Base-by-base conservation (phyloP, 2,888 invertebrate species). In the Drosophila borborema region DNA sequence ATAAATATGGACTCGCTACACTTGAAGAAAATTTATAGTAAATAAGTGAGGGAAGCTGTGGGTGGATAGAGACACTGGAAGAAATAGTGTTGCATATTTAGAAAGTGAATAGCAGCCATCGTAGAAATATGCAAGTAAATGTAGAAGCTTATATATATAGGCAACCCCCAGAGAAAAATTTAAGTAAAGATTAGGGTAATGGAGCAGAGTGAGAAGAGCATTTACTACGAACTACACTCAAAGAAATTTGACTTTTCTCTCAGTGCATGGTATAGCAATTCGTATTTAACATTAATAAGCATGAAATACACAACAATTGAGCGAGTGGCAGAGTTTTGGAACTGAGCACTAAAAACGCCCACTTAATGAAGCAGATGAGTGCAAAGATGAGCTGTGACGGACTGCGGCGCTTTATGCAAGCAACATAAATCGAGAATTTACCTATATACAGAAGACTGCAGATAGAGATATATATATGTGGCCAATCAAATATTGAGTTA, bases 271-370 rank as follows among this genome's bases (percentile, higher is more conserved):
- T 55, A 58, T 58, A 31, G 58, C 45, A 60, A 49, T 61, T 58
- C 58, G 67, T 71, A 80, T 74, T 86, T 75, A 66, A 59, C 65
- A 76, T 61, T 82, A 82, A 84, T 84, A 84, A 76, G 78, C 85
- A 84, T 86, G 78, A 80, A 83, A 74, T 14, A 72, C 77, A 72
- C 77, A 78, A 74, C 10, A 74, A 74, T 63, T 48, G 38, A 14
- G 49, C 10, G 45, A 34, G 51, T 23, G 31, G 31, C 55, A 41
- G 20, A 49, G 41, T 36, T 40, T 28, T 54, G 55, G 23, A 2
- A 45, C 53, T 28, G 41, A 66, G 53, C 72, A 75, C 68, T 66
- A 62, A 78, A 78, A 76, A 75, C 79, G 78, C 80, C 78, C 76
- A 78, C 79, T 66, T 69, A 79, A 69, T 66, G 61, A 48, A 53